Conservation (phyloP, 2,797 vertebrate genomes). For the Sebastes steindachneri region DNA sequence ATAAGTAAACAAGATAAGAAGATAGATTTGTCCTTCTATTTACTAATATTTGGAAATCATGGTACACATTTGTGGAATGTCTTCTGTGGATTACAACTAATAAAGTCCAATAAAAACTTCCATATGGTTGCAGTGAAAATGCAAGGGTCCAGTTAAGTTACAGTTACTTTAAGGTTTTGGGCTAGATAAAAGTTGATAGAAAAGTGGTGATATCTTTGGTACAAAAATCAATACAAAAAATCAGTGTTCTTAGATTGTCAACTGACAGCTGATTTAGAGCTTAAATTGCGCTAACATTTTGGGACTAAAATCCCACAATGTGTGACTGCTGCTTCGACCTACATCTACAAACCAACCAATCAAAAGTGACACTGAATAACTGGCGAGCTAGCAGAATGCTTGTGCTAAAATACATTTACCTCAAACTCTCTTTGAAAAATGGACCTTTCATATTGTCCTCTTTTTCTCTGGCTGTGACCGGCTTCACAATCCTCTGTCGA, state of each 20-base stretch:
- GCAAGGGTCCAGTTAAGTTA: background rate
- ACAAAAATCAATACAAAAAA: too few species aligned
- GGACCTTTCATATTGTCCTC: background rate
- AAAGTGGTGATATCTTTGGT: background rate
- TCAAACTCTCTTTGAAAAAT: background rate
- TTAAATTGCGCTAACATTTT: too few species aligned
- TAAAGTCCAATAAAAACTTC: too few species aligned
- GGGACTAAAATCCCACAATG: background rate
- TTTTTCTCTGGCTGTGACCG: background rate
- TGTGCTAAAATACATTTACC: background rate
- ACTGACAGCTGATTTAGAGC: background rate
- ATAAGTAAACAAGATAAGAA: too few species aligned
- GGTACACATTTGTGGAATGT: too few species aligned
- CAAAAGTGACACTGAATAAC: background rate
- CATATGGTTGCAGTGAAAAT: background rate
- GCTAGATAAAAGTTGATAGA: background rate
- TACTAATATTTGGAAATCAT: too few species aligned
- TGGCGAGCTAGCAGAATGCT: background rate
- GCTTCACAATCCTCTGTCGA: background rate
- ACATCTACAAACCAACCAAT: background rate
- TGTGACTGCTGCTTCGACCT: background rate
- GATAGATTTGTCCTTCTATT: too few species aligned
- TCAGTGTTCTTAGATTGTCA: background rate
- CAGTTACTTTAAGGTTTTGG: background rate
- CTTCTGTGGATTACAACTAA: too few species aligned